Percentiles rank a stretch among this genome's conserved stretches.
Conservation (phyloP, 2,113 vertebrate species). For the Apodemus sylvaticus region DNA sequence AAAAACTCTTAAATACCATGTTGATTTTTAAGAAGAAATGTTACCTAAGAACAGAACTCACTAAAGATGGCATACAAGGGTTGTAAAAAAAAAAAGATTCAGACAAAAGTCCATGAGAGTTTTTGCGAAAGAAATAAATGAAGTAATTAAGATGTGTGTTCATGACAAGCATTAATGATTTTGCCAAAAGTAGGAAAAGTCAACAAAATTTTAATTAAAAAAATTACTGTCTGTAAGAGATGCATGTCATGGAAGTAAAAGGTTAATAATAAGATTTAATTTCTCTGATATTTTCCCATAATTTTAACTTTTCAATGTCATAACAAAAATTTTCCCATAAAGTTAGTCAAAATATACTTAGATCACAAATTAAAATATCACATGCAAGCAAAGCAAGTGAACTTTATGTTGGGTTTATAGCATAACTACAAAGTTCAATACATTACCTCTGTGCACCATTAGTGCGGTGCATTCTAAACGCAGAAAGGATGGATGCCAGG, state of each 20-base stretch:
- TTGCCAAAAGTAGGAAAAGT: background rate
- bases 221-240: background rate
- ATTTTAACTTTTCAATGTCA: background rate
- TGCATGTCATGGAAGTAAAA: background rate
- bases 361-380: background rate
- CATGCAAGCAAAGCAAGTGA: background rate
- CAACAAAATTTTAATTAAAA: background rate
- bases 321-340: background rate
- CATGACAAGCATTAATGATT: background rate
- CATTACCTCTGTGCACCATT: background rate
- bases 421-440: background rate
- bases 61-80: background rate
- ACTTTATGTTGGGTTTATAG: background rate
- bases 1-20: background rate
- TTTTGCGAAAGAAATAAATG: background rate
- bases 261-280: background rate
- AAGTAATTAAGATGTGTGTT: background rate
- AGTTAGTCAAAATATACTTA: background rate
- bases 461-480: background rate
- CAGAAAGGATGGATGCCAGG: background rate
- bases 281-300: background rate
- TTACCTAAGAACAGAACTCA: background rate
- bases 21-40: constrained; percentile 30
- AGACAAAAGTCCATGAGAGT: background rate
- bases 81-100: background rate